Base-by-base conservation (phyloP, 2,113 vertebrate genomes). In the Bolborhynchus lineola region DNA sequence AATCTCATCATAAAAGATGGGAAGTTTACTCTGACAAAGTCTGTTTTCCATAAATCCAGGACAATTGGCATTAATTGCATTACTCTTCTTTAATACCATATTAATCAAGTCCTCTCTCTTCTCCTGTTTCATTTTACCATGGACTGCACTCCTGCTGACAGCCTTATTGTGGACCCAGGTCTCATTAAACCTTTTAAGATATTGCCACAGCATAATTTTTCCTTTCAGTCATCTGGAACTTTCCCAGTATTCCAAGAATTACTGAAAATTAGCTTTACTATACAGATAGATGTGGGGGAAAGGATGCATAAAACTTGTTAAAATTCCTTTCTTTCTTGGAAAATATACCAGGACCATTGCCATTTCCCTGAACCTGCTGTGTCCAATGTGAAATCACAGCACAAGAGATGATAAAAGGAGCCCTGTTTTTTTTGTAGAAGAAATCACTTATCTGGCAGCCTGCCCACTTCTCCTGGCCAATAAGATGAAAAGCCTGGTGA, bases 71-170 rank as follows among this genome's bases (percentile, higher is more conserved):
- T 96, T 97, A 94, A 96, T 95, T 93, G 14, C n/a, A 70, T 95
- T 94, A 91, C 76, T 53, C 13, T 65, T 6, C 50, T 86, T 86
- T 88, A 96, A 96, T 93, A 60, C 4, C 57, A 18, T 83, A 94
- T 94, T 95, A 95, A 95, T 87, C 80, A 94, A 90, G 68, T 88
- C 70, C 87, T 82, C n/a, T 33, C 49, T 88, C 67, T 91, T 82
- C 76, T 82, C 59, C 44, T 63, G 31, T 77, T 94, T 77, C 41
- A 0, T 85, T 92, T 91, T 65, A 72, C 47, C 11, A 64, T 2
- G 8, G 62, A 62, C 57, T 79, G 17, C 35, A 90, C 53, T 70
- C 28, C 68, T 82, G 53, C 75, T 83, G 92, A 95, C 82, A 93
- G 71, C 35, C 94, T 90, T 86, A 81, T 37, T 76, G 85, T 77